Evolutionary conservation across 1,140 invertebrate genomes (phyloP).

Genomic region (Lordiphosa stackelbergi): DNA sequence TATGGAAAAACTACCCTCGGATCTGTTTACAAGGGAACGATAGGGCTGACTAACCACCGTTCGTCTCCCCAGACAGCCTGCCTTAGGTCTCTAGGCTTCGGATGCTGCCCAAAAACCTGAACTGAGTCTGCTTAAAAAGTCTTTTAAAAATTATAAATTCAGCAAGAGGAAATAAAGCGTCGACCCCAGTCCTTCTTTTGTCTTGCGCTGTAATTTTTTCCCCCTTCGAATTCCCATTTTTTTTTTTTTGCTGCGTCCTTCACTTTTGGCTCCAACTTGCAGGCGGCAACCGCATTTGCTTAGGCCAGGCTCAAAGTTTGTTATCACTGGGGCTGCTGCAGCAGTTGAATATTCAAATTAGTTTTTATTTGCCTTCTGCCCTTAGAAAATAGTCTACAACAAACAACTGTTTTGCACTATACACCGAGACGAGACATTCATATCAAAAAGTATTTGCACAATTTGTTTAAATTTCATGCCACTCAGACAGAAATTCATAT

Average conservation of each 20-base stretch:
- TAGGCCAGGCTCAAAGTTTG: constrained; percentile 49
- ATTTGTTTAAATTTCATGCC: constrained; percentile 70
- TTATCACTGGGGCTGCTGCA: constrained; percentile 60
- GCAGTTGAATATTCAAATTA: constrained; percentile 59
- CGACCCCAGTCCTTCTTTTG: neutral
- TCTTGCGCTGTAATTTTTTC: neutral
- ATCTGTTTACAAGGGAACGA: too few relatives aligned
- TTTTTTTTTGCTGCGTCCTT: constrained; percentile 1
- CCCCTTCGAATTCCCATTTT: too few relatives aligned
- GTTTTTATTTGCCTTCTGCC: constrained; percentile 48
- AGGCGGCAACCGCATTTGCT: constrained; percentile 34
- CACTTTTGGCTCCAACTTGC: constrained; percentile 27
- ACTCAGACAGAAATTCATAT: constrained; percentile 54
- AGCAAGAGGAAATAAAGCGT: too few relatives aligned
- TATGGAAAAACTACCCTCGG: too few relatives aligned
- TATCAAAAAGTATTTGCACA: constrained; percentile 68
- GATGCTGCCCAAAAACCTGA: too few relatives aligned
- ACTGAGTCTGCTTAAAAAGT: too few relatives aligned
- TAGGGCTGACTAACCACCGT: too few relatives aligned
- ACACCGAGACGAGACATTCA: constrained; percentile 22
- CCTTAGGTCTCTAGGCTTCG: too few relatives aligned
- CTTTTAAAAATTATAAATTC: too few relatives aligned
- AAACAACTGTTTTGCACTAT: constrained; percentile 2
- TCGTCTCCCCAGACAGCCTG: too few relatives aligned
- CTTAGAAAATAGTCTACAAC: constrained; percentile 9